Evolutionary conservation across 2,113 vertebrate genomes (phyloP).

Genomic region (Paedocypris sp.): DNA sequence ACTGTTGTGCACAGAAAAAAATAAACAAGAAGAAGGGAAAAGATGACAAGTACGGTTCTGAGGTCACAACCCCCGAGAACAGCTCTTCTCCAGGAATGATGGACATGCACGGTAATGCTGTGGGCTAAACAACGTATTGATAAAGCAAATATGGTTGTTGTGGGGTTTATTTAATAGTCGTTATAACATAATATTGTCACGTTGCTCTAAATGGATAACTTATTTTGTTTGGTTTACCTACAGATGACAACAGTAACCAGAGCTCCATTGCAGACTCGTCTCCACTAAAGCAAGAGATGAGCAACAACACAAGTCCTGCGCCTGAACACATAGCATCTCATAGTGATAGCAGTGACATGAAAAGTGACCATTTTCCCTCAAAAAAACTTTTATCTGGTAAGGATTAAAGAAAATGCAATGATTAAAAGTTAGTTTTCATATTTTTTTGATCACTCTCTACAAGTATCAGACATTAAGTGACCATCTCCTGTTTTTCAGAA

Average conservation of each 20-base stretch:
- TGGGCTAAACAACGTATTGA: too few relatives aligned
- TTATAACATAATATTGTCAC: too few relatives aligned
- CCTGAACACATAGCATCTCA: conserved; percentile 64
- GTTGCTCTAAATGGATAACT: neutral
- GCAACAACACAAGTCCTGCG: conserved; percentile 74
- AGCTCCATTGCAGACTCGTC: conserved; percentile 83
- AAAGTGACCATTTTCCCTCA: conserved; percentile 63
- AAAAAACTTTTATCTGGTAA: conserved; percentile 65
- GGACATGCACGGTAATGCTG: conserved; percentile 75
- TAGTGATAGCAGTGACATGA: conserved; percentile 57
- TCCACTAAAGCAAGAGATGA: conserved; percentile 79
- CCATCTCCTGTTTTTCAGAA: conserved; percentile 14
- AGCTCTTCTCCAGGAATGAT: conserved; percentile 85
- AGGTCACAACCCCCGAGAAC: conserved; percentile 80
- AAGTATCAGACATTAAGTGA: neutral
- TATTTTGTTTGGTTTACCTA: neutral
- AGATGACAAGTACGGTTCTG: conserved; percentile 79
- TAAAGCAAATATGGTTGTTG: too few relatives aligned
- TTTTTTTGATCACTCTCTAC: neutral
- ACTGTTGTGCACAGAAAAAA: conserved; percentile 60
- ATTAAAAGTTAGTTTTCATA: neutral
- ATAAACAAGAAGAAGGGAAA: conserved; percentile 84
- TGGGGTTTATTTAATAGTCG: too few relatives aligned
- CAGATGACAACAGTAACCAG: conserved; percentile 87
- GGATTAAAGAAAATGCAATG: conserved; percentile 55